phyloP scores from a whole-genome alignment of 1,140 invertebrate genomes.

The Aethina tumida region DNA sequence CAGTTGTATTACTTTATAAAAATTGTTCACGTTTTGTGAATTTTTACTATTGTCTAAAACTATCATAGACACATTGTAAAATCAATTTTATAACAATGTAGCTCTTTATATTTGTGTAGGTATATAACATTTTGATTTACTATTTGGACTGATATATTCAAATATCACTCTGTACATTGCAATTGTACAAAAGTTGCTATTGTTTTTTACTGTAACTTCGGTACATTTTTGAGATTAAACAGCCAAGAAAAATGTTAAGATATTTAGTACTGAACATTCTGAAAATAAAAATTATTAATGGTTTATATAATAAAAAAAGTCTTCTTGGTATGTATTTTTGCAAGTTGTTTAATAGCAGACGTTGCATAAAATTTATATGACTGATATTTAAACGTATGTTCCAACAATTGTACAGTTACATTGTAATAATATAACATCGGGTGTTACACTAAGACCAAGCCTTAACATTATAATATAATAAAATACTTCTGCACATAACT shows the following conservation, averaged over 20 bases:
- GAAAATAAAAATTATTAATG: too few species aligned
- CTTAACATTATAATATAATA: slow-evolving; percentile 12
- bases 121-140: slow-evolving; percentile 14
- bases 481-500: slow-evolving; percentile 11
- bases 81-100: slow-evolving; percentile 23
- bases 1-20: too few species aligned
- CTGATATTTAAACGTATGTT: slow-evolving; percentile 8
- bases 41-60: too few species aligned
- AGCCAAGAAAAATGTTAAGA: too few species aligned
- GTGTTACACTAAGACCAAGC: slow-evolving; percentile 12
- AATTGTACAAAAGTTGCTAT: slow-evolving; percentile 23
- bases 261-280: too few species aligned
- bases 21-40: too few species aligned
- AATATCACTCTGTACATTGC: slow-evolving; percentile 19
- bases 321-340: too few species aligned
- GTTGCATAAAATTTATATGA: slow-evolving; percentile 9
- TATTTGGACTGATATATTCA: slow-evolving; percentile 24
- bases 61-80: too few species aligned
- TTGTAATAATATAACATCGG: slow-evolving; percentile 11
- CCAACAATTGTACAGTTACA: slow-evolving; percentile 9
- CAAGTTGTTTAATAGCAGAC: not conserved
- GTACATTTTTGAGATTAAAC: not conserved
- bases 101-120: slow-evolving; percentile 21
- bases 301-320: too few species aligned
- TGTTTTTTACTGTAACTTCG: slow-evolving; percentile 8